phyloP scores from a whole-genome alignment of 2,113 vertebrate species.

The Anolis carolinensis region DNA sequence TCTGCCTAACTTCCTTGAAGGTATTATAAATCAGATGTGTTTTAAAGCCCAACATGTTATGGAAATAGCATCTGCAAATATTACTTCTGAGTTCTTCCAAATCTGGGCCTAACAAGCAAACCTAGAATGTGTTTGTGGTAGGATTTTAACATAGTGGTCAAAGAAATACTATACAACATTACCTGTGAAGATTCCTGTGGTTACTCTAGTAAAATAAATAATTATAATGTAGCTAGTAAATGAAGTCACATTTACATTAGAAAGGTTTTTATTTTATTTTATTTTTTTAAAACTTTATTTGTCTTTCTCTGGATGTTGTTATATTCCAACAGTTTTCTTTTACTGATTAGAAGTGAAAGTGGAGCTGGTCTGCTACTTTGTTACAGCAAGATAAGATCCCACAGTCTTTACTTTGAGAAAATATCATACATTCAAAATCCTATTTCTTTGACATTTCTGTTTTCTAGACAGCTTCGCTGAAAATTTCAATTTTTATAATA shows the following conservation, averaged over 20 bases:
- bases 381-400: neutral
- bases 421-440: neutral
- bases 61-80: conserved; percentile 26
- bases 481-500: conserved; percentile 5
- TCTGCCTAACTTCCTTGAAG: neutral
- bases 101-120: conserved; percentile 24
- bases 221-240: conserved; percentile 17
- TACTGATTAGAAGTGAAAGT: no score
- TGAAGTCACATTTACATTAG: conserved; percentile 10
- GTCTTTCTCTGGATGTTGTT: conserved; percentile 1
- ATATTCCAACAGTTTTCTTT: conserved; percentile 19
- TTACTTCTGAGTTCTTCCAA: conserved; percentile 2
- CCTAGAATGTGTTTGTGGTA: neutral
- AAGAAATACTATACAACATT: neutral
- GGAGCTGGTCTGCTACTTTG: neutral
- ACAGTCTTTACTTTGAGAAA: neutral
- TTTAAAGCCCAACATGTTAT: conserved; percentile 1
- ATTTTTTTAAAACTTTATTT: neutral
- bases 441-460: neutral
- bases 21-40: neutral
- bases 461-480: conserved; percentile 5
- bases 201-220: conserved; percentile 3
- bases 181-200: conserved; percentile 14
- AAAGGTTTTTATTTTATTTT: conserved; percentile 5
- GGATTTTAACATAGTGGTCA: neutral